Evolutionary conservation across 2,888 invertebrate species (phyloP).

Genomic region (Oligia fasciuncula): DNA sequence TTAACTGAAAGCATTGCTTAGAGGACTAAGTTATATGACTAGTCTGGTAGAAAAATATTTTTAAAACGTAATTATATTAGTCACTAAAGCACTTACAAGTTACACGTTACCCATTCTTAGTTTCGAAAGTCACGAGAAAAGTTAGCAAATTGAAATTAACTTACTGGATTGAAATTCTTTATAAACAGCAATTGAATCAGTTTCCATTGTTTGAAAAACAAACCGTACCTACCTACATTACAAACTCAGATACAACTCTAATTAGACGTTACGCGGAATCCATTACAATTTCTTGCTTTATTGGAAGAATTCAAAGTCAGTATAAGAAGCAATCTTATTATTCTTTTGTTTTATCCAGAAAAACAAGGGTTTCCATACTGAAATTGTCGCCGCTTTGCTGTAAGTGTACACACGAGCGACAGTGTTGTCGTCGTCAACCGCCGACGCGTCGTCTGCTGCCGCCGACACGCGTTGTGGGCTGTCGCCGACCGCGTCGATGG

Average conservation of each 20-base stretch:
- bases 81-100: not conserved
- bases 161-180: not conserved
- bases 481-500: no score
- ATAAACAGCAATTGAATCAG: constrained; percentile 13
- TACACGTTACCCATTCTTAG: not conserved
- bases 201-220: constrained; percentile 16
- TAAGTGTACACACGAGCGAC: not conserved
- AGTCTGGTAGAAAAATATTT: not conserved
- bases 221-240: no score
- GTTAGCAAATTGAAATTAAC: constrained; percentile 6
- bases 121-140: constrained; percentile 1
- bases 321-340: not conserved
- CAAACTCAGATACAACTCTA: no score
- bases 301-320: constrained; percentile 17
- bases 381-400: not conserved
- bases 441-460: not conserved
- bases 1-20: not conserved
- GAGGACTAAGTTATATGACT: not conserved
- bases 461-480: not conserved
- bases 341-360: not conserved
- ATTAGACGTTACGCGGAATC: constrained; percentile 21
- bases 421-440: no score
- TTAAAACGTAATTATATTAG: not conserved
- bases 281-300: constrained; percentile 13
- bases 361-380: not conserved